A percentile compares a stretch with the other conserved stretches of the same genome.
These are phyloP conservation scores for Corythoichthys haematopterus DNA, from an alignment of 2,113 vertebrate species.

Conservation along the genomic window DNA sequence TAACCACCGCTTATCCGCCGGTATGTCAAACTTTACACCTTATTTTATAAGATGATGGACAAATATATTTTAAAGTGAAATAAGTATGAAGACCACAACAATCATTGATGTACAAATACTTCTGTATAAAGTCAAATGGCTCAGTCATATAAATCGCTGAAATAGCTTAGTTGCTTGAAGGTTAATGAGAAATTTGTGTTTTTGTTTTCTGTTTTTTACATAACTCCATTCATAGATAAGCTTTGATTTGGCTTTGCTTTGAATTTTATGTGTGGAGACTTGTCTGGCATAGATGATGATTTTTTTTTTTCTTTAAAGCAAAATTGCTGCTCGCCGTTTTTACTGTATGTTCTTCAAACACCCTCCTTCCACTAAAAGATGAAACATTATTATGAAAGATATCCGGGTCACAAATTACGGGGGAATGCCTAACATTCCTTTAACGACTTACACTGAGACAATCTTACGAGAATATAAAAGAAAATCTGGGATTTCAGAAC, in stretches of 20 bases:
- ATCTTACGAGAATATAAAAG: constrained; percentile 2
- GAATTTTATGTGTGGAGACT: not conserved
- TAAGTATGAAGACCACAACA: too few species aligned
- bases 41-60: too few species aligned
- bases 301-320: not conserved
- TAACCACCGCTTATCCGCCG: too few species aligned
- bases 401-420: not conserved
- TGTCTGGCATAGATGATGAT: not conserved
- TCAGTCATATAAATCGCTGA: too few species aligned
- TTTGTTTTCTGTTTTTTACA: too few species aligned
- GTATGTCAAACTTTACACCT: too few species aligned
- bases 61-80: too few species aligned
- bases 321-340: not conserved
- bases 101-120: too few species aligned
- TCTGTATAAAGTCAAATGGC: too few species aligned
- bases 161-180: too few species aligned
- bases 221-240: not conserved
- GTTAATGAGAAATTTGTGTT: too few species aligned
- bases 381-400: not conserved
- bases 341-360: too few species aligned
- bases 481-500: constrained; percentile 2
- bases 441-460: not conserved
- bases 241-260: not conserved
- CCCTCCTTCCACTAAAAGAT: not conserved
- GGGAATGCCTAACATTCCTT: not conserved